Percentiles rank a stretch among this genome's conserved stretches.
phyloP scores from a whole-genome alignment of 2,888 invertebrate species.

The Abrostola triplasia region DNA sequence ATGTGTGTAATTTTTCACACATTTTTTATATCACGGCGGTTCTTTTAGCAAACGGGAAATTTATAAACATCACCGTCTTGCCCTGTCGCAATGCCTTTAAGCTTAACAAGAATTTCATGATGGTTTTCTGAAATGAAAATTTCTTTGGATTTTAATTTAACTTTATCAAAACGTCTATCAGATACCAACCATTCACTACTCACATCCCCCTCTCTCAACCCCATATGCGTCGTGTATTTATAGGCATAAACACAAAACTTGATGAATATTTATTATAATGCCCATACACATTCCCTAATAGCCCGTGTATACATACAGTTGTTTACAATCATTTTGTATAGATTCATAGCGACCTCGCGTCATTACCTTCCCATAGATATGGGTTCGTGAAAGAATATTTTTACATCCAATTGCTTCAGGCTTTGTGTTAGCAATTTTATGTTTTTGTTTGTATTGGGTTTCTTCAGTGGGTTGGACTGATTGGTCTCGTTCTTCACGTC shows the following conservation, averaged over 20 bases:
- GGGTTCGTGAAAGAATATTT: conserved; percentile 61
- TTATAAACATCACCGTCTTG: too few species aligned
- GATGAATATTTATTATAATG: conserved; percentile 77
- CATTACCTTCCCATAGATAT: conserved; percentile 79
- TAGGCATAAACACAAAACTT: conserved; percentile 70
- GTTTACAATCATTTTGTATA: conserved; percentile 69
- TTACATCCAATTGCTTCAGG: conserved; percentile 57
- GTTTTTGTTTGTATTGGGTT: conserved; percentile 39
- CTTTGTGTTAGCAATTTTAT: conserved; percentile 43
- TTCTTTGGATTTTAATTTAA: too few species aligned
- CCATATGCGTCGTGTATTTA: conserved; percentile 62
- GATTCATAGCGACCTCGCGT: conserved; percentile 70
- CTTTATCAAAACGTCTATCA: background rate
- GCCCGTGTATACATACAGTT: conserved; percentile 66
- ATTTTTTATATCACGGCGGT: too few species aligned
- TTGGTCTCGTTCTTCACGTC: background rate
- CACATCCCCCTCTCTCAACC: conserved; percentile 12
- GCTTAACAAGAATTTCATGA: too few species aligned
- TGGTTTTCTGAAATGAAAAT: too few species aligned
- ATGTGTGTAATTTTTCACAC: background rate
- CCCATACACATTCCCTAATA: conserved; percentile 68
- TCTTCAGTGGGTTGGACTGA: background rate
- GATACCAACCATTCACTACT: conserved; percentile 22
- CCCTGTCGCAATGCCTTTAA: too few species aligned
- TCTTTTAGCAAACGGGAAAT: too few species aligned